phyloP scores from a whole-genome alignment of 2,113 vertebrate species.

The Chlorocebus sabaeus region DNA sequence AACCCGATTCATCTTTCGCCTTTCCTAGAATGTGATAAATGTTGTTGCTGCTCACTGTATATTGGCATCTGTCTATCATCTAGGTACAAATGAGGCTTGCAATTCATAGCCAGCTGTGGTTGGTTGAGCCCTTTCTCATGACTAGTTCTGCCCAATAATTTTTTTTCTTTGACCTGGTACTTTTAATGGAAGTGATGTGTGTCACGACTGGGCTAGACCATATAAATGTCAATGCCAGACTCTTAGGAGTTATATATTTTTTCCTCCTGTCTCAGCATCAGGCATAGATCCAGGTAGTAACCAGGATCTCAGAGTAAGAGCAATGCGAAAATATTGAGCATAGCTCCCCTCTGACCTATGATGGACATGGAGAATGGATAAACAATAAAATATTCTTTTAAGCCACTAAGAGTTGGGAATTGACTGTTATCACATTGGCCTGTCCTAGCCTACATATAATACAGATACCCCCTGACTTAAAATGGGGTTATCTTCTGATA shows the following conservation, averaged over 20 bases:
- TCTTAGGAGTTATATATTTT: neutral
- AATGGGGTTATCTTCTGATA: neutral
- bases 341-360: neutral
- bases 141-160: neutral
- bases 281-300: neutral
- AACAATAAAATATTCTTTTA: neutral
- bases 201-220: neutral
- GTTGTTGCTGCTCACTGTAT: neutral
- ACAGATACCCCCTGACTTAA: neutral
- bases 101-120: neutral
- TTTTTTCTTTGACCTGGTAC: neutral
- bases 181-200: neutral
- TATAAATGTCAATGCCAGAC: neutral
- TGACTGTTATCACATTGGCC: neutral
- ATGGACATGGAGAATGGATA: neutral
- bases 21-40: neutral
- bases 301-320: neutral
- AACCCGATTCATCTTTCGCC: neutral
- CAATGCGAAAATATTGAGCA: neutral
- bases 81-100: neutral
- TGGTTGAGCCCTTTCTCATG: neutral
- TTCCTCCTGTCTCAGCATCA: neutral
- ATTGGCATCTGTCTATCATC: neutral
- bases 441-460: neutral
- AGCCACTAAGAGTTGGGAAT: neutral